Base-by-base conservation (phyloP, 2,888 invertebrate genomes). In the Spodoptera littoralis region DNA sequence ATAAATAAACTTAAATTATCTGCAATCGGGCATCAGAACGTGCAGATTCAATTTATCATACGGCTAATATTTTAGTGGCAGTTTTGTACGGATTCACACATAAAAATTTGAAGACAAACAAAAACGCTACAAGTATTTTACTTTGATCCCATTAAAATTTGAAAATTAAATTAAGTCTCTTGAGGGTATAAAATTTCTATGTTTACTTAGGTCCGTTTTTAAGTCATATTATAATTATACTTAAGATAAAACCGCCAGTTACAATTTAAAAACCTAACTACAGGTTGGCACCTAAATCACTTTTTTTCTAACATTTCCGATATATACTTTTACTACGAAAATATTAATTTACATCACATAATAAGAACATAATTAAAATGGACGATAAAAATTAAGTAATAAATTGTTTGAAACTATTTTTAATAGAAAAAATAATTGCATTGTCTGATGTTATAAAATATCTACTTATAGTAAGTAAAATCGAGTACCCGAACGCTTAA, bases 221-320 rank as follows among this genome's bases (percentile, higher is more conserved):
- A 53, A 47, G 18, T 27, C 5, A 27, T 4, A 5, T 27, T 5
- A 65, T 11, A 24, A 24, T 9, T 2, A 24, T 53, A 22, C 30
- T 43, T 43, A 42, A 52, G 13, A 48, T 49, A 60, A 27, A 55
- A 58, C 55, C n/a, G 6, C 48, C 8, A 70, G 44, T 62, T 54
- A 22, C 47, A 73, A 60, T 72, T 72, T 59, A 41, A 36, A 61
- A 47, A 53, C 69, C 71, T 75, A 70, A 51, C 68, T 76, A 78
- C 61, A 62, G 60, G 60, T 79, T 79, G 79, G 79, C 79, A 79
- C 79, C 64, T 65, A 66, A 71, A 77, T 79, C 79, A 79, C 79
- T 69, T 68, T 18, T 18, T 18, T 45, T 18, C 58, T 63, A 60
- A 70, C 50, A 65, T 52, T 60, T 65, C 45, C 51, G 54, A 65